phyloP scores from a whole-genome alignment of 2,797 vertebrate species.

The Cottoperca gobio region DNA sequence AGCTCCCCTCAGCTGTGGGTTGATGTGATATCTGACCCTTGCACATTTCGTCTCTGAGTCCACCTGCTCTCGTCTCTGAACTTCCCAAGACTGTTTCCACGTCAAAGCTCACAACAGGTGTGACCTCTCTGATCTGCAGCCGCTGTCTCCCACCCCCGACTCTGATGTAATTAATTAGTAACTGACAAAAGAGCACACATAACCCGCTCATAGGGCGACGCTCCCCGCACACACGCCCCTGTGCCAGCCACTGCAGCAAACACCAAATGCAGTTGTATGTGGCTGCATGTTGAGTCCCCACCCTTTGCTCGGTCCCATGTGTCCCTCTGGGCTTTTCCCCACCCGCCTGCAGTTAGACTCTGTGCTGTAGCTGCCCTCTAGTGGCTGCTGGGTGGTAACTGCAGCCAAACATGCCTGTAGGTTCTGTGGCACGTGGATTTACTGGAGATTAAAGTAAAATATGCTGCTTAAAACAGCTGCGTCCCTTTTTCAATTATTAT shows the following conservation, averaged over 20 bases:
- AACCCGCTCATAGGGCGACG: constrained; percentile 12
- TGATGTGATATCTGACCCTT: constrained; percentile 42
- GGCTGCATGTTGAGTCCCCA: constrained; percentile 9
- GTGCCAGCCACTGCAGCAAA: neutral
- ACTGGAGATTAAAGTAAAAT: constrained; percentile 80
- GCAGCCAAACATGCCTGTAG: constrained; percentile 1
- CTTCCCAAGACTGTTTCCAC: constrained; percentile 38
- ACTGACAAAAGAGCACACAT: constrained; percentile 14
- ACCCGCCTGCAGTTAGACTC: constrained; percentile 11
- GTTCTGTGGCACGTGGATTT: constrained; percentile 59
- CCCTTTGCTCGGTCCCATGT: constrained; percentile 14
- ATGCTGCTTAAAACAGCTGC: constrained; percentile 66
- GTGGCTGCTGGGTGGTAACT: constrained; percentile 39
- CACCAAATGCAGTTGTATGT: neutral
- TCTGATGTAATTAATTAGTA: constrained; percentile 34
- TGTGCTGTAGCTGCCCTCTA: constrained; percentile 75
- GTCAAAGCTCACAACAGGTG: constrained; percentile 61
- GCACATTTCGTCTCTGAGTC: constrained; percentile 34
- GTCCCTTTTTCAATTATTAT: constrained; percentile 35
- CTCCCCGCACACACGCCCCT: neutral
- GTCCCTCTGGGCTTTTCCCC: neutral
- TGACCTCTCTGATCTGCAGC: constrained; percentile 54
- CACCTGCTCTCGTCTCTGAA: constrained; percentile 60
- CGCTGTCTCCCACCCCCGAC: neutral
- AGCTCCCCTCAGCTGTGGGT: constrained; percentile 63